A percentile compares a stretch with the other conserved stretches of the same genome.
These are phyloP conservation scores for Notarius quadriscutis DNA, from an alignment of 2,113 vertebrate genomes.

Conservation along the genomic window DNA sequence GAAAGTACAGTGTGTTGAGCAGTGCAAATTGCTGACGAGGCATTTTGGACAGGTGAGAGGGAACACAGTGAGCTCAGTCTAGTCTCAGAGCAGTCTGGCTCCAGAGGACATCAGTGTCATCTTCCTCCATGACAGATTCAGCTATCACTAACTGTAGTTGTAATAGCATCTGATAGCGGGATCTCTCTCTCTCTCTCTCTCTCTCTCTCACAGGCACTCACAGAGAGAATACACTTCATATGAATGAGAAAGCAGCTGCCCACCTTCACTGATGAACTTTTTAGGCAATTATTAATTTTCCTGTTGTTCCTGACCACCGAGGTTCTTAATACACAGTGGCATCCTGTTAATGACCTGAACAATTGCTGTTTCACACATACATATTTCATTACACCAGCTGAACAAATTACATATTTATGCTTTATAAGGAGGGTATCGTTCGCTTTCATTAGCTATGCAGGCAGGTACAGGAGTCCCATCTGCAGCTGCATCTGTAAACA, in stretches of 20 bases:
- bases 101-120: constrained; percentile 56
- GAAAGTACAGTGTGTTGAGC: background rate
- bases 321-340: constrained; percentile 86
- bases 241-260: constrained; percentile 26
- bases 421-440: constrained; percentile 88
- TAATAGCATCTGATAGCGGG: constrained; percentile 48
- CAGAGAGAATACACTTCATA: constrained; percentile 44
- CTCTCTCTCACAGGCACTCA: background rate
- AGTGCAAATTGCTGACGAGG: constrained; percentile 20
- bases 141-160: constrained; percentile 36
- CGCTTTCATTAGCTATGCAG: constrained; percentile 92
- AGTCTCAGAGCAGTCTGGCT: constrained; percentile 10
- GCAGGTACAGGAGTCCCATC: constrained; percentile 96
- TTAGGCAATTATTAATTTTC: constrained; percentile 50
- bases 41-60: constrained; percentile 22
- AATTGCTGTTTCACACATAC: constrained; percentile 93
- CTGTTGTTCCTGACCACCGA: constrained; percentile 53
- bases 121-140: constrained; percentile 35
- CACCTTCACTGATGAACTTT: constrained; percentile 54
- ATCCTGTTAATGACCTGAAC: constrained; percentile 94
- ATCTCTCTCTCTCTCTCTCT: constrained; percentile 8
- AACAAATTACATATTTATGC: constrained; percentile 99
- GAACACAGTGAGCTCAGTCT: constrained; percentile 26
- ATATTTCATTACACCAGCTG: constrained; percentile 99
- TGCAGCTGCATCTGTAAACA: constrained; percentile 94